These are phyloP conservation scores for Mobula birostris DNA, from an alignment of 2,113 vertebrate species.

Conservation along the genomic window DNA sequence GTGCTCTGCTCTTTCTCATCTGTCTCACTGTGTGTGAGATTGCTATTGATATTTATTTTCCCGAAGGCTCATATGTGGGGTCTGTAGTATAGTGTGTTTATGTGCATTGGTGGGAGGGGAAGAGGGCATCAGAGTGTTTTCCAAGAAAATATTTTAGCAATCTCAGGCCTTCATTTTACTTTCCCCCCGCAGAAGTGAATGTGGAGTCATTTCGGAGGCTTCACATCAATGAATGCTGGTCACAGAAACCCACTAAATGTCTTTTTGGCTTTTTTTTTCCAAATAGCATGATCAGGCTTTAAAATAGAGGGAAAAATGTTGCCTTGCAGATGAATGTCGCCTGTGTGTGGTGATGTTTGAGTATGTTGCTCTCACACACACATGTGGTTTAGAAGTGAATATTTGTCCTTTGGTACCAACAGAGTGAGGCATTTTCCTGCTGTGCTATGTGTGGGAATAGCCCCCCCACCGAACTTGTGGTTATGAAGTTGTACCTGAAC, in stretches of 20 bases:
- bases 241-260: not conserved
- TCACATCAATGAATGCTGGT: not conserved
- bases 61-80: too few species aligned
- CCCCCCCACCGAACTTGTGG: not conserved
- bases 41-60: not conserved
- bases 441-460: not conserved
- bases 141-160: not conserved
- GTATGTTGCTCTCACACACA: conserved; percentile 7
- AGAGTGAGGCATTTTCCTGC: not conserved
- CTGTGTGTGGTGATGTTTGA: conserved; percentile 25
- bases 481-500: conserved; percentile 20
- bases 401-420: not conserved
- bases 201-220: not conserved
- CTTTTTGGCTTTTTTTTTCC: not conserved
- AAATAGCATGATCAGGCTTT: not conserved
- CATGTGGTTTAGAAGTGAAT: conserved; percentile 31
- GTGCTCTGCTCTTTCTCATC: not conserved
- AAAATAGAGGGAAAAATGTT: conserved; percentile 15
- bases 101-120: not conserved
- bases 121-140: not conserved
- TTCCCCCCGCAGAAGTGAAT: not conserved
- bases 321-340: conserved; percentile 5
- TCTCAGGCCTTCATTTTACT: not conserved
- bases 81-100: not conserved
- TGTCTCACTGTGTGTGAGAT: not conserved